Evolutionary conservation across 2,888 invertebrate genomes (phyloP).

Genomic region (Oligia strigilis): DNA sequence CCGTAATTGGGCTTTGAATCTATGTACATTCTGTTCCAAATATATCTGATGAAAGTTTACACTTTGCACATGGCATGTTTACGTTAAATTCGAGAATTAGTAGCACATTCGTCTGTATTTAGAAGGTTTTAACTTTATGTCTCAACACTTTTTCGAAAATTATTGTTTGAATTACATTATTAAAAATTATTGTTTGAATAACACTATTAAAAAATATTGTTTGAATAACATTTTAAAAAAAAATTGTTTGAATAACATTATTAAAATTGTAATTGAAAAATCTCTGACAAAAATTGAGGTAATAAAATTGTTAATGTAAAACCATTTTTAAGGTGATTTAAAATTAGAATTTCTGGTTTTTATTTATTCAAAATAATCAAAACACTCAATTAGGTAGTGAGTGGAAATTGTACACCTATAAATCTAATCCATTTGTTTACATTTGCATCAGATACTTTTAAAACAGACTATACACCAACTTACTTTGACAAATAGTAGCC

Average conservation of each 20-base stretch:
- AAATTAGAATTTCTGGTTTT: too few relatives aligned
- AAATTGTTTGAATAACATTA: neutral
- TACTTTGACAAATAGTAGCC: slow-evolving; percentile 54
- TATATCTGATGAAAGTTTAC: neutral
- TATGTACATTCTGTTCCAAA: neutral
- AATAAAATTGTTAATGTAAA: neutral
- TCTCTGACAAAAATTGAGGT: neutral
- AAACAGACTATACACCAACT: slow-evolving; percentile 36
- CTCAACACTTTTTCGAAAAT: neutral
- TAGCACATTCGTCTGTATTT: neutral
- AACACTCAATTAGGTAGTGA: neutral
- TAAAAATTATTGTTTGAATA: too few relatives aligned
- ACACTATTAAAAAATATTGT: neutral
- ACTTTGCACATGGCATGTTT: too few relatives aligned
- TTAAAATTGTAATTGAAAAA: neutral
- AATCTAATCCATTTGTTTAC: neutral
- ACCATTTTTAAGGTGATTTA: too few relatives aligned
- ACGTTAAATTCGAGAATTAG: neutral
- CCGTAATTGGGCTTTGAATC: slow-evolving; percentile 58
- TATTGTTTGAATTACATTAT: neutral
- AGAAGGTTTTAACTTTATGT: too few relatives aligned
- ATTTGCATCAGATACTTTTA: neutral
- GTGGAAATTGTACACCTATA: too few relatives aligned
- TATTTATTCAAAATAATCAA: neutral
- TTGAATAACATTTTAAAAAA: neutral